Evolutionary conservation across 2,888 invertebrate genomes (phyloP), one percentile per base, ranked within the genome.

Genomic region (Eupithecia dodoneata): DNA sequence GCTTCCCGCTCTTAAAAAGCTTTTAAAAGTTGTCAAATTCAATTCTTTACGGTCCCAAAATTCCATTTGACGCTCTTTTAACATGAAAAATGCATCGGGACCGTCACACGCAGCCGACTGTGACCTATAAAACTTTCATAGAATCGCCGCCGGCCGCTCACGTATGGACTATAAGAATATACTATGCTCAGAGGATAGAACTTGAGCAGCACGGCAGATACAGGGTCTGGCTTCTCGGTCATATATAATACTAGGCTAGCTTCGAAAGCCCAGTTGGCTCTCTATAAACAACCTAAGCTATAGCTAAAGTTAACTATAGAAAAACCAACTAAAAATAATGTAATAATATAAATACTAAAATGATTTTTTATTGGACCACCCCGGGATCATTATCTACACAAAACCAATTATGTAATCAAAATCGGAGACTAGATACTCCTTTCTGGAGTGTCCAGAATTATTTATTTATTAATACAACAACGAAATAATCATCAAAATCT

Each of bases 61-160:
- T 79, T 77, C 75, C 44, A 74, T 79, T 79, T 77, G 74, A 71
- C 75, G 71, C 73, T 77, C 79, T 79, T 75, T 76, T 75, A 79
- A 79, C 79, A 79, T 79, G 75, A 79, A 79, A 79, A 79, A 79
- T 79, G 79, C 79, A 75, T 77, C 73, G 69, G 59, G 41, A 63
- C 75, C 71, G 77, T 75, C 79, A 67, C 73, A 72, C 76, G 77
- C 75, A 77, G 45, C 76, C 83, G 80, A 82, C 82, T 82, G 83
- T 88, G 88, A 88, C 89, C 88, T 86, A 88, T 87, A 87, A 86
- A 89, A 87, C 84, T 88, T 86, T 85, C 81, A 83, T 82, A 15
- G 47, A n/a, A 69, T n/a, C 79, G 30, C 63, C 63, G 77, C 79
- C 73, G 77, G 77, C 77, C 76, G 73, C 69, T 7, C 55, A 80